Conservation (phyloP, 1,140 invertebrate species). For the Neomicropteryx cornuta region DNA sequence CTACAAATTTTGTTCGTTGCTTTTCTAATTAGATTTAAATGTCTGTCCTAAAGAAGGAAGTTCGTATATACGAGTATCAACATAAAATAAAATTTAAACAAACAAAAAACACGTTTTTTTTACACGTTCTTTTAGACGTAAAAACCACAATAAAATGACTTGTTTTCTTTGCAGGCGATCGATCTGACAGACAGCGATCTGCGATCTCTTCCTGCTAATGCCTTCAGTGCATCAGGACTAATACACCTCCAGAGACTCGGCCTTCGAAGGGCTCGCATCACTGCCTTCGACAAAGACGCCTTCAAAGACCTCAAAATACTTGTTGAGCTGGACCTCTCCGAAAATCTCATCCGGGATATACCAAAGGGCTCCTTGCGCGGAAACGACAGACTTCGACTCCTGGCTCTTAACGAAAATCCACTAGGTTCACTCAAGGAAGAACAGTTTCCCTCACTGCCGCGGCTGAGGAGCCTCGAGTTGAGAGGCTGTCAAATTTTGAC, state of each 20-base stretch:
- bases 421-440: conserved; percentile 46
- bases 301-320: conserved; percentile 69
- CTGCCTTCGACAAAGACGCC: conserved; percentile 57
- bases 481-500: conserved; percentile 52
- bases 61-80: too few species aligned
- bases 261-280: conserved; percentile 51
- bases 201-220: too few species aligned
- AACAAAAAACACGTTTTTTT: too few species aligned
- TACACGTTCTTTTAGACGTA: too few species aligned
- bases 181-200: too few species aligned
- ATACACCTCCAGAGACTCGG: conserved; percentile 68
- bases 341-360: conserved; percentile 56
- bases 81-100: too few species aligned
- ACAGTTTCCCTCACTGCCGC: conserved; percentile 61
- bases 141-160: too few species aligned
- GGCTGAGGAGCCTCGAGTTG: conserved; percentile 59
- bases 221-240: conserved; percentile 57
- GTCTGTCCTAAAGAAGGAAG: too few species aligned
- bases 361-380: conserved; percentile 61
- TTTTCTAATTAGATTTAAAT: too few species aligned
- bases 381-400: conserved; percentile 58
- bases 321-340: conserved; percentile 68
- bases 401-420: conserved; percentile 62
- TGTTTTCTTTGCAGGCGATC: too few species aligned
- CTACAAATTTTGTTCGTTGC: too few species aligned